Evolutionary conservation across 2,888 invertebrate genomes (phyloP).

Genomic region (Tenthredo distinguenda): DNA sequence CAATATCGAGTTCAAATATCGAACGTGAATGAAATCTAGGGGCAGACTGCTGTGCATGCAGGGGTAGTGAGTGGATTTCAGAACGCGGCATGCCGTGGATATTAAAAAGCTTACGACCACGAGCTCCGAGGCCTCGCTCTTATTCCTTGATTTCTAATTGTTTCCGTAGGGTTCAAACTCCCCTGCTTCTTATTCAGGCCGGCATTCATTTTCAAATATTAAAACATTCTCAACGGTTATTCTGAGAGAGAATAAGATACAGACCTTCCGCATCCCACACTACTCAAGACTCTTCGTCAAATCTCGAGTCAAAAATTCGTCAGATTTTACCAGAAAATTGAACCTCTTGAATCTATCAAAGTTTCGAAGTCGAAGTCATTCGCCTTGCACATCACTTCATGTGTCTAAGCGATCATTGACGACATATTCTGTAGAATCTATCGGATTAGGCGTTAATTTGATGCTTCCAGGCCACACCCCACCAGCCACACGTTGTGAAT

Average conservation of each 20-base stretch:
- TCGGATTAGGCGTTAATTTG: neutral
- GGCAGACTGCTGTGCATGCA: slow-evolving; percentile 14
- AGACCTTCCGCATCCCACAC: neutral
- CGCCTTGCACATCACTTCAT: neutral
- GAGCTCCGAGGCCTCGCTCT: slow-evolving; percentile 1
- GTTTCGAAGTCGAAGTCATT: neutral
- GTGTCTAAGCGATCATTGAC: neutral
- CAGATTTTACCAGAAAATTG: neutral
- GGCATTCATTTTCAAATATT: neutral
- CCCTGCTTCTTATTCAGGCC: neutral
- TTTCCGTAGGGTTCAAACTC: slow-evolving; percentile 10
- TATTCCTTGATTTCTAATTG: slow-evolving; percentile 29
- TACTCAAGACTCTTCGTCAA: neutral
- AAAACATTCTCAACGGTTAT: neutral
- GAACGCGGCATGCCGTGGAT: slow-evolving; percentile 36
- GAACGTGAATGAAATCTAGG: slow-evolving; percentile 32
- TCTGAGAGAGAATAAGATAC: neutral
- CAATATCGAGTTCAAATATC: slow-evolving; percentile 48
- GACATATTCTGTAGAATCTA: neutral
- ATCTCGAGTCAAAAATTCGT: neutral
- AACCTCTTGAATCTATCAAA: neutral
- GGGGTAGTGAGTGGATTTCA: slow-evolving; percentile 20
- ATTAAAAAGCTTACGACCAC: slow-evolving; percentile 36
- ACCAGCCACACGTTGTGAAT: neutral
- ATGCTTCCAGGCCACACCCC: neutral